Evolutionary conservation across 2,797 vertebrate species (phyloP).

Genomic region (Oreochromis mossambicus): DNA sequence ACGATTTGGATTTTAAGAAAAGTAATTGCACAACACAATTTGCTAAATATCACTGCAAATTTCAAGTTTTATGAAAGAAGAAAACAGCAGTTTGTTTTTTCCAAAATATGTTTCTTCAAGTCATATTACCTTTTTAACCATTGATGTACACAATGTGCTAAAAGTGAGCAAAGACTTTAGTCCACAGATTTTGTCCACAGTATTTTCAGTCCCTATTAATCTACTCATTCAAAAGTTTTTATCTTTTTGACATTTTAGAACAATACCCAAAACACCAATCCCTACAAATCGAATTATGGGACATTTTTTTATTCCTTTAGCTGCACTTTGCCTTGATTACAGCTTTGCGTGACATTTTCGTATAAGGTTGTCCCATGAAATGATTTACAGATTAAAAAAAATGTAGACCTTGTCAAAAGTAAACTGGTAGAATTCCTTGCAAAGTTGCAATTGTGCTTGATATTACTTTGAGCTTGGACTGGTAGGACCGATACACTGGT

Average conservation of each 20-base stretch:
- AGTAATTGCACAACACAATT: not conserved
- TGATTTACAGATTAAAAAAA: not conserved
- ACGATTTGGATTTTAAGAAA: not conserved
- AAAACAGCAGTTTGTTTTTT: not conserved
- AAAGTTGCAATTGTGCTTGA: not conserved
- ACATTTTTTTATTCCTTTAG: not conserved
- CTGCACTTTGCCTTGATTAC: not conserved
- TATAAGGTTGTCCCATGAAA: not conserved
- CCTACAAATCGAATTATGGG: not conserved
- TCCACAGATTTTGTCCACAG: not conserved
- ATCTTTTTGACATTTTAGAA: too few species aligned
- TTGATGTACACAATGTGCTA: not conserved
- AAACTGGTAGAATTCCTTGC: not conserved
- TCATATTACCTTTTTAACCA: not conserved
- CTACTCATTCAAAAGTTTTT: too few species aligned
- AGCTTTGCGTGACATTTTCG: not conserved
- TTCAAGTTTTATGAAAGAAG: not conserved
- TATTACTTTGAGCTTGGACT: not conserved
- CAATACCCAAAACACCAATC: not conserved
- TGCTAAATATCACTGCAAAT: not conserved
- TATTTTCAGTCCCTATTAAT: not conserved
- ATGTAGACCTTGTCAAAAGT: not conserved
- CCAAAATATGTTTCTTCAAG: not conserved
- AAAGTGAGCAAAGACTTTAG: not conserved
- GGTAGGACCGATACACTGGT: not conserved